A percentile compares a stretch with the other conserved stretches of the same genome.
Conservation (phyloP, 2,888 invertebrate genomes). For the Hermaeophaga mercurialis region DNA sequence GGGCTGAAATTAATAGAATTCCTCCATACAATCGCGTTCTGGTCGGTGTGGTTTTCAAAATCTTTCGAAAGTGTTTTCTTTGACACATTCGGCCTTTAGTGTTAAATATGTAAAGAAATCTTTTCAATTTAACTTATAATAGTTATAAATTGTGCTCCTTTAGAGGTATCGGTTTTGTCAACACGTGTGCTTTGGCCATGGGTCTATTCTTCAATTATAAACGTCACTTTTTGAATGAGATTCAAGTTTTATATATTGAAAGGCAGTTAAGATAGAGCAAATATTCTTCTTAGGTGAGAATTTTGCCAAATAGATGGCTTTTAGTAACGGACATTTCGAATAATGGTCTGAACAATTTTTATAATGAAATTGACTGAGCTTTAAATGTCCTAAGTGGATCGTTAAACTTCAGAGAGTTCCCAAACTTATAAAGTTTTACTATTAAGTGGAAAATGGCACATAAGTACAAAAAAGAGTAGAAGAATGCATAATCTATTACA, state of each 20-base stretch:
- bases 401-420: too few species aligned
- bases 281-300: slow-evolving; percentile 35
- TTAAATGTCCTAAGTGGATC: too few species aligned
- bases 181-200: slow-evolving; percentile 49
- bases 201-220: slow-evolving; percentile 34
- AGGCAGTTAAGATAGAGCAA: slow-evolving; percentile 33
- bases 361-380: too few species aligned
- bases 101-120: slow-evolving; percentile 41
- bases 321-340: slow-evolving; percentile 20
- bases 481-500: too few species aligned
- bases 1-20: slow-evolving; percentile 44
- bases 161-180: slow-evolving; percentile 53
- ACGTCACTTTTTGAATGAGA: slow-evolving; percentile 32
- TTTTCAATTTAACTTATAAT: slow-evolving; percentile 47
- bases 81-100: slow-evolving; percentile 37
- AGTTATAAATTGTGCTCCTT: slow-evolving; percentile 54
- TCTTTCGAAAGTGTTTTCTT: slow-evolving; percentile 45
- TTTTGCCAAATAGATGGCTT: slow-evolving; percentile 27
- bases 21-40: slow-evolving; percentile 39
- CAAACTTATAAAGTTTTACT: too few species aligned
- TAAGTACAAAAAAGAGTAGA: too few species aligned
- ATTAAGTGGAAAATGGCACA: too few species aligned
- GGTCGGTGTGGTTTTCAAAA: slow-evolving; percentile 53
- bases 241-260: slow-evolving; percentile 34
- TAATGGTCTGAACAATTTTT: too few species aligned